Conservation (phyloP, 2,113 vertebrate species). For the Columba janthina region DNA sequence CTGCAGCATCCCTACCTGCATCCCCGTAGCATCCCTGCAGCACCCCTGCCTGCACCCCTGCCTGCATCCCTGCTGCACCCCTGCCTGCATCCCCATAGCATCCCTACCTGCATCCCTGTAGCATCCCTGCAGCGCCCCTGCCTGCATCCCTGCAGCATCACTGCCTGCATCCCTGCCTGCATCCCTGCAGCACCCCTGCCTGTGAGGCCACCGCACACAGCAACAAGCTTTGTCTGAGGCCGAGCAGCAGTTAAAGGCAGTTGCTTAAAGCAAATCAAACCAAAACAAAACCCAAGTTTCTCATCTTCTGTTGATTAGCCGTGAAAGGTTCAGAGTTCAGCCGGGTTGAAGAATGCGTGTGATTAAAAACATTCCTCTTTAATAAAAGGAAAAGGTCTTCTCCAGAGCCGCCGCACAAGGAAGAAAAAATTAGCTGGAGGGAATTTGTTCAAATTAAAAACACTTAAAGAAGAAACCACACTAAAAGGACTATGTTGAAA, state of each 20-base stretch:
- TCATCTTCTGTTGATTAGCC: not conserved
- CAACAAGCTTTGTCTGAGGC: not conserved
- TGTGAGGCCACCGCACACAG: not conserved
- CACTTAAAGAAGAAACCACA: slow-evolving; percentile 45
- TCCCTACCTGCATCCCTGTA: too few relatives aligned
- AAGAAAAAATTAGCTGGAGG: slow-evolving; percentile 28
- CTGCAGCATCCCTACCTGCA: too few relatives aligned
- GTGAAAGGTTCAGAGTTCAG: slow-evolving; percentile 26
- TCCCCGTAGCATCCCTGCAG: too few relatives aligned
- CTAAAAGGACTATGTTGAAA: not conserved
- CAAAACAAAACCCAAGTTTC: not conserved
- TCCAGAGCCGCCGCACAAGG: not conserved
- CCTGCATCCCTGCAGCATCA: too few relatives aligned
- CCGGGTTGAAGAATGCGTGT: not conserved
- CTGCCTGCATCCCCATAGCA: too few relatives aligned
- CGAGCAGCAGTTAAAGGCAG: not conserved
- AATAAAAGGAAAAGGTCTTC: slow-evolving; percentile 14
- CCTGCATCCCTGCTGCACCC: too few relatives aligned
- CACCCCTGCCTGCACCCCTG: too few relatives aligned
- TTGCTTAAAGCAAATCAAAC: not conserved
- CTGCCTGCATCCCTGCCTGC: too few relatives aligned
- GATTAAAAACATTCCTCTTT: slow-evolving; percentile 26
- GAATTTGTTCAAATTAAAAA: slow-evolving; percentile 30
- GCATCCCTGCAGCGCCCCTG: too few relatives aligned
- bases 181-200: not conserved